Conservation (phyloP, 2,797 vertebrate genomes). For the Leptatherina wallacei region DNA sequence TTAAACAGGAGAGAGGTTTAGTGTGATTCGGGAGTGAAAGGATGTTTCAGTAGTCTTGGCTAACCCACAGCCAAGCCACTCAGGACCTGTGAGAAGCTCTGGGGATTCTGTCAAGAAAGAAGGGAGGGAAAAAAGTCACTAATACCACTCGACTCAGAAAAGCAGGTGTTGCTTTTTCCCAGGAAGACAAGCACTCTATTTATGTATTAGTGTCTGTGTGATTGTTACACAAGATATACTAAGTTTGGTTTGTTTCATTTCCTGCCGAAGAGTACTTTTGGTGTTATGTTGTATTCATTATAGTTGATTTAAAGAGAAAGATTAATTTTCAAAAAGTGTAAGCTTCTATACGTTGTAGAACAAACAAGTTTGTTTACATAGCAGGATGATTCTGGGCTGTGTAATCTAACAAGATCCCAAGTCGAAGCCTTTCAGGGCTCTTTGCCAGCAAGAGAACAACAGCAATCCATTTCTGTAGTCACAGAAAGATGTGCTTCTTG, state of each 20-base stretch:
- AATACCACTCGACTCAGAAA: conserved; percentile 34
- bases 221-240: conserved; percentile 49
- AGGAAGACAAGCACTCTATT: conserved; percentile 58
- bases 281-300: not conserved
- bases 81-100: conserved; percentile 46
- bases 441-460: conserved; percentile 46
- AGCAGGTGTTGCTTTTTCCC: conserved; percentile 33
- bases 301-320: not conserved
- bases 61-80: conserved; percentile 68
- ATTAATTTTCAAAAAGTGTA: not conserved
- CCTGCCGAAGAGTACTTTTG: not conserved
- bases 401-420: not conserved
- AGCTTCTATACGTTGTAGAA: not conserved
- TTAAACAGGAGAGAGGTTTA: conserved; percentile 80
- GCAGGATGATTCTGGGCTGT: not conserved
- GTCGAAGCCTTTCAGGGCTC: conserved; percentile 19
- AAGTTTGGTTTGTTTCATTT: conserved; percentile 10
- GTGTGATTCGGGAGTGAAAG: conserved; percentile 72
- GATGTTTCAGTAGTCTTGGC: conserved; percentile 72
- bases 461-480: conserved; percentile 65
- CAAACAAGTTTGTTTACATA: not conserved
- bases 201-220: conserved; percentile 45
- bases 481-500: conserved; percentile 57
- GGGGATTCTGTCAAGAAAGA: conserved; percentile 28
- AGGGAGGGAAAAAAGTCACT: conserved; percentile 12